These are phyloP conservation scores for Phyto melanocephala DNA, from an alignment of 2,888 invertebrate genomes.

Conservation along the genomic window DNA sequence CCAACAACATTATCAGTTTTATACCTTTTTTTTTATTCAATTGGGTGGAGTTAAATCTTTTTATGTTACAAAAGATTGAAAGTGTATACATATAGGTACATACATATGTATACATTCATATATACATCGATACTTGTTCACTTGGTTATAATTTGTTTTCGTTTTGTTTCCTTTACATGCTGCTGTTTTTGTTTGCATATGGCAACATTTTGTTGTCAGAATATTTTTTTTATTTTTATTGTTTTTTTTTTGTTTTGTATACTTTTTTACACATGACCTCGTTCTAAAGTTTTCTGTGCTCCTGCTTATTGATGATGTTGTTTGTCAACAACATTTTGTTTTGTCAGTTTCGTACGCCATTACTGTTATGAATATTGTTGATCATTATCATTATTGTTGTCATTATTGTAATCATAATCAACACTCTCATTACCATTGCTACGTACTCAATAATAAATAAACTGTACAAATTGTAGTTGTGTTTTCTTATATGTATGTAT, in stretches of 20 bases:
- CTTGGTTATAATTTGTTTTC: constrained; percentile 23
- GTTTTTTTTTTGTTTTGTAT: neutral
- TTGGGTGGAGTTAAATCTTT: constrained; percentile 26
- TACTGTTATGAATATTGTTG: constrained; percentile 22
- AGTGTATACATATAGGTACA: too few relatives aligned
- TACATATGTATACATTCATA: too few relatives aligned
- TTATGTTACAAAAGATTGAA: neutral
- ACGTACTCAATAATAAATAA: constrained; percentile 18
- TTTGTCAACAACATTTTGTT: constrained; percentile 62
- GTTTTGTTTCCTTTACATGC: constrained; percentile 22
- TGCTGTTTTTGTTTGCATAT: constrained; percentile 8
- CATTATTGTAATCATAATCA: constrained; percentile 39
- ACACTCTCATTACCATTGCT: constrained; percentile 24
- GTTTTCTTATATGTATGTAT: neutral
- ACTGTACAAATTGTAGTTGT: constrained; percentile 19
- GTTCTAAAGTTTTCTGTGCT: constrained; percentile 59
- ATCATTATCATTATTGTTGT: constrained; percentile 37
- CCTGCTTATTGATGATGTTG: constrained; percentile 62
- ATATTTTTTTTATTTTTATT: neutral
- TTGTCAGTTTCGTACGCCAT: constrained; percentile 15
- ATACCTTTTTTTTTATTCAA: constrained; percentile 8
- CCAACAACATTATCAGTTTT: constrained; percentile 32
- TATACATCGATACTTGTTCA: constrained; percentile 3
- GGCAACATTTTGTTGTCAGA: constrained; percentile 9
- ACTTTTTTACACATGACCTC: constrained; percentile 41